Base-by-base conservation (phyloP, 2,113 vertebrate species). In the Orthonyx spaldingii region DNA sequence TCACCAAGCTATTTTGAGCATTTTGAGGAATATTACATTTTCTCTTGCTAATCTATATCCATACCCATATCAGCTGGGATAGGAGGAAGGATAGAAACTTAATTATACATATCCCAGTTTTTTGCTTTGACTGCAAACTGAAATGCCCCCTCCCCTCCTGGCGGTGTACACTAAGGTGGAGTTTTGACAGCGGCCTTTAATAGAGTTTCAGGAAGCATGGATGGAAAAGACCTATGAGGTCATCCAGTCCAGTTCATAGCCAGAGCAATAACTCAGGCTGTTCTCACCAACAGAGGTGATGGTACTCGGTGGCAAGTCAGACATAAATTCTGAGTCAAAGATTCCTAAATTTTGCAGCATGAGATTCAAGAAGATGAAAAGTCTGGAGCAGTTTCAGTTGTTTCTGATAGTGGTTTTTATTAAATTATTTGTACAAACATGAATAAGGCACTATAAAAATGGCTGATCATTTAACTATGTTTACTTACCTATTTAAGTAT, bases 151-250 rank as follows among this genome's bases (percentile, higher is more conserved):
- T 88, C 47, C 33, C 3, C 3, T 63, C 13, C 47, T 16, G 27
- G 60, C 24, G 55, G 13, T 0, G 1, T n/a, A 41, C 37, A 26
- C 0, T 2, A 44, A 90, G 86, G 68, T 64, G 69, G 33, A 24
- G n/a, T 75, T 94, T 93, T 94, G 80, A 91, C 69, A 92, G 64
- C 0, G 0, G 69, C 69, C 44, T 78, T 84, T 94, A 94, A 95
- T 75, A 64, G 89, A 60, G 56, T 94, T 95, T 92, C 84, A 84
- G 56, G 80, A 94, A 84, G 24, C 35, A 46, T 0, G 4, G 16
- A 79, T 87, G 42, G 69, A 75, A 94, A 94, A 96, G 91, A 97
- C 91, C 91, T 87, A 60, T 75, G 87, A 87, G 93, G 80, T 96
- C 87, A 91, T 84, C 72, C 52, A 84, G 77, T 82, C 72, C 63